Evolutionary conservation across 1,140 invertebrate species (phyloP).

Genomic region (Agraylea sexmaculata): DNA sequence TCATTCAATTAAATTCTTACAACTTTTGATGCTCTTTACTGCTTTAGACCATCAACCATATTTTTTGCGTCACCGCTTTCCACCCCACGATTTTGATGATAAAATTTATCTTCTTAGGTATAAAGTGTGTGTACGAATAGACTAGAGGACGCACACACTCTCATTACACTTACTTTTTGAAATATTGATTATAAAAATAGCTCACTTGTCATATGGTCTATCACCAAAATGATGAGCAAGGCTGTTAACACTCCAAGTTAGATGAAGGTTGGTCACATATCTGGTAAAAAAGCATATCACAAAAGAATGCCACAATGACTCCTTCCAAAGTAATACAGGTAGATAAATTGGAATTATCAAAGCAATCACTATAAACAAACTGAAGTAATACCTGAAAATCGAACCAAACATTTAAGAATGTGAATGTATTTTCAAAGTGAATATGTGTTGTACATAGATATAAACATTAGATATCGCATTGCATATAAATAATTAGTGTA

Average conservation of each 20-base stretch:
- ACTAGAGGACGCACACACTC: too few relatives aligned
- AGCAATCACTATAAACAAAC: constrained; percentile 50
- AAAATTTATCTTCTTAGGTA: too few relatives aligned
- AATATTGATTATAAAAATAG: too few relatives aligned
- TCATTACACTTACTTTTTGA: too few relatives aligned
- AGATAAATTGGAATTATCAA: constrained; percentile 59
- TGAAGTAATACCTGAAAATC: constrained; percentile 53
- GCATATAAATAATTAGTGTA: neutral
- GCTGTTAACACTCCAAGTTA: constrained; percentile 83
- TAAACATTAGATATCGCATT: neutral
- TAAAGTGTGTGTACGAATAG: too few relatives aligned
- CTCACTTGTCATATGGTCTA: constrained; percentile 36
- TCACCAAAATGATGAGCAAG: constrained; percentile 36
- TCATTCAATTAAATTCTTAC: too few relatives aligned
- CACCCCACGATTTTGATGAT: too few relatives aligned
- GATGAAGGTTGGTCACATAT: constrained; percentile 57
- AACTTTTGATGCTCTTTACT: too few relatives aligned
- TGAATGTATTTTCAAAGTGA: neutral
- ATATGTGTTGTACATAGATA: neutral
- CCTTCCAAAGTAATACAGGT: constrained; percentile 60
- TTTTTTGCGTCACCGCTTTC: too few relatives aligned
- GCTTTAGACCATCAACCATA: too few relatives aligned
- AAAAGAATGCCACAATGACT: constrained; percentile 42
- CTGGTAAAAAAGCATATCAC: constrained; percentile 49
- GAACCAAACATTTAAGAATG: neutral